Evolutionary conservation across 1,140 invertebrate genomes (phyloP).

Genomic region (Bombus turneri): DNA sequence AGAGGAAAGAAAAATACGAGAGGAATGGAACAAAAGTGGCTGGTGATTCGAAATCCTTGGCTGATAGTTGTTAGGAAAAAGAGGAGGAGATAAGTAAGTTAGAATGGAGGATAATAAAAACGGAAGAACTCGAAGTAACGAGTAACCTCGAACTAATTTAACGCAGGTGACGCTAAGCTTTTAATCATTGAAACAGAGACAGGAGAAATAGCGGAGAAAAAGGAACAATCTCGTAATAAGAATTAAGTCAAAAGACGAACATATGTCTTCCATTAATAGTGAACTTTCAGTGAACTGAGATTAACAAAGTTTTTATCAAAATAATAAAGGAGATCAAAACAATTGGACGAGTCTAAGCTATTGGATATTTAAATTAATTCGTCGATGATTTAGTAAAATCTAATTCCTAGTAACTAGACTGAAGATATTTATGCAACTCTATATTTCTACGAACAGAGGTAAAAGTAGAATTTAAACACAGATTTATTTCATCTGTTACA

Average conservation of each 20-base stretch:
- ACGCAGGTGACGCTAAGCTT: constrained; percentile 11
- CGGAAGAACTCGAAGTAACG: background rate
- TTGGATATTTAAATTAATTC: too few relatives aligned
- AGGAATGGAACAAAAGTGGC: background rate
- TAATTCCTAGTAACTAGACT: too few relatives aligned
- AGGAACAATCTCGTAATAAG: background rate
- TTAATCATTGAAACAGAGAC: constrained; percentile 17
- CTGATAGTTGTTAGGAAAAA: background rate
- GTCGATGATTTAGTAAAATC: too few relatives aligned
- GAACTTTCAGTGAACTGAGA: too few relatives aligned
- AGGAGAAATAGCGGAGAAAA: background rate
- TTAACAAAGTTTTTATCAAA: too few relatives aligned
- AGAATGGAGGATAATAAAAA: background rate
- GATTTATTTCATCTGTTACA: too few relatives aligned
- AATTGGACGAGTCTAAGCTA: too few relatives aligned
- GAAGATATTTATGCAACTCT: too few relatives aligned
- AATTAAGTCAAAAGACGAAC: background rate
- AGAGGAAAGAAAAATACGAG: background rate
- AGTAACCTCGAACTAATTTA: constrained; percentile 19
- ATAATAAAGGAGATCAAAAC: too few relatives aligned
- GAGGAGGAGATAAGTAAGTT: background rate
- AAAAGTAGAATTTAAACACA: too few relatives aligned
- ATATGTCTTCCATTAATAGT: background rate
- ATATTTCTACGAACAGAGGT: too few relatives aligned
- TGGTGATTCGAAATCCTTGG: background rate